A percentile compares a stretch with the other conserved stretches of the same genome.
These are phyloP conservation scores for Aleiodes testaceus DNA, from an alignment of 2,888 invertebrate genomes.

Conservation along the genomic window DNA sequence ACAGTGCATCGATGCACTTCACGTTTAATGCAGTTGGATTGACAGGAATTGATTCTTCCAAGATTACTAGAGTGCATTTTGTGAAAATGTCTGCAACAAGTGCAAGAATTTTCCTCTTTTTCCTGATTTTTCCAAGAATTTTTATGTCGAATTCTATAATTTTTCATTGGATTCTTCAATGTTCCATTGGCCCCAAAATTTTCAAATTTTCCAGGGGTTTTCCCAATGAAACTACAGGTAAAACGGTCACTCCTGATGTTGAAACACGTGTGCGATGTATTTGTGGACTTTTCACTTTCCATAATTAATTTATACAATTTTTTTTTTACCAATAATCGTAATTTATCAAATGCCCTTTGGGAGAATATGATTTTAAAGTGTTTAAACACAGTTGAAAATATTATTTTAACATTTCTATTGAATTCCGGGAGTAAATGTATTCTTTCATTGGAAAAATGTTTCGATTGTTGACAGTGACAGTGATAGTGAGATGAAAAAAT, in stretches of 20 bases:
- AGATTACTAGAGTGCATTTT: neutral
- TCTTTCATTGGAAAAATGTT: neutral
- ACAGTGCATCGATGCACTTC: neutral
- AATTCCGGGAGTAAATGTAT: neutral
- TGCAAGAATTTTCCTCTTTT: neutral
- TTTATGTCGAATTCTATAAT: neutral
- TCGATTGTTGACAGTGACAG: slow-evolving; percentile 38
- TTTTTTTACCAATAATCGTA: slow-evolving; percentile 56
- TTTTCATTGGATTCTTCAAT: neutral
- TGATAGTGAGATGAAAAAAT: slow-evolving; percentile 13
- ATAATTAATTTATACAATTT: slow-evolving; percentile 47
- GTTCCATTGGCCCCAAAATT: neutral
- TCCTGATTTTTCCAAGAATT: neutral
- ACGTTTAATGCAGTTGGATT: neutral
- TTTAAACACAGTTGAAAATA: slow-evolving; percentile 14
- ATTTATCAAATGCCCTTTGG: slow-evolving; percentile 51
- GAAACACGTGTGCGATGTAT: slow-evolving; percentile 52
- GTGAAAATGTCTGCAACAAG: slow-evolving; percentile 24
- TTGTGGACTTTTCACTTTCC: slow-evolving; percentile 52
- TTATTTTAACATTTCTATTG: slow-evolving; percentile 5
- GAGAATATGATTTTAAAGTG: slow-evolving; percentile 44
- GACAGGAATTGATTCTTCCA: slow-evolving; percentile 17
- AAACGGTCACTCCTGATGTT: slow-evolving; percentile 37
- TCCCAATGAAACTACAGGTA: neutral
- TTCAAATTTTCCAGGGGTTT: neutral